These are phyloP conservation scores for Pogoniulus pusillus DNA, from an alignment of 2,797 vertebrate genomes.

Conservation along the genomic window DNA sequence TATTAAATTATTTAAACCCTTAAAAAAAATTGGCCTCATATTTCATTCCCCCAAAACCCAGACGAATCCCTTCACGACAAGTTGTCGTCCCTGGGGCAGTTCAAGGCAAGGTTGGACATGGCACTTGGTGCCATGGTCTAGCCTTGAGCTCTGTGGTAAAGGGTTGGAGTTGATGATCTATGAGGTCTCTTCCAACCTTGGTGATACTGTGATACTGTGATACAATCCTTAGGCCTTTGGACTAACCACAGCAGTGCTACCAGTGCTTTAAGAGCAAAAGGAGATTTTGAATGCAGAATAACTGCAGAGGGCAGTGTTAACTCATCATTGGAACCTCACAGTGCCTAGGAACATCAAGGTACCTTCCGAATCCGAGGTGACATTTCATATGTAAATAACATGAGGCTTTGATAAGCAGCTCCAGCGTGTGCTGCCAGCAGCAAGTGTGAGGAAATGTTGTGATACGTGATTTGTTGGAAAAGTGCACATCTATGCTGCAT, in stretches of 20 bases:
- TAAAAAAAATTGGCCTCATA: too few species aligned
- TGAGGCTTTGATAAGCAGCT: neutral
- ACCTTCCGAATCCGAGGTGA: neutral
- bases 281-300: neutral
- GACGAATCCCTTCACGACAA: too few species aligned
- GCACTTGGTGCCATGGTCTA: too few species aligned
- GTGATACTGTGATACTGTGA: too few species aligned
- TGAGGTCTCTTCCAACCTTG: too few species aligned
- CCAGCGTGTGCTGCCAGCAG: neutral
- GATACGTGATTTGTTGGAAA: neutral
- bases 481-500: neutral
- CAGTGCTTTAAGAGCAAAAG: neutral
- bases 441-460: neutral
- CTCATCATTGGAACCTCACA: neutral
- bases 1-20: too few species aligned
- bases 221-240: neutral
- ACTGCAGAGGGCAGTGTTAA: conserved; percentile 62
- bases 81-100: too few species aligned
- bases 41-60: too few species aligned
- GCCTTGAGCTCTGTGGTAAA: too few species aligned
- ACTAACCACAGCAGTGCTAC: neutral
- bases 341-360: neutral
- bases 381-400: neutral
- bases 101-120: too few species aligned
- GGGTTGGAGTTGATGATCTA: too few species aligned